Conservation (phyloP, 2,113 vertebrate species). For the Antennarius striatus region DNA sequence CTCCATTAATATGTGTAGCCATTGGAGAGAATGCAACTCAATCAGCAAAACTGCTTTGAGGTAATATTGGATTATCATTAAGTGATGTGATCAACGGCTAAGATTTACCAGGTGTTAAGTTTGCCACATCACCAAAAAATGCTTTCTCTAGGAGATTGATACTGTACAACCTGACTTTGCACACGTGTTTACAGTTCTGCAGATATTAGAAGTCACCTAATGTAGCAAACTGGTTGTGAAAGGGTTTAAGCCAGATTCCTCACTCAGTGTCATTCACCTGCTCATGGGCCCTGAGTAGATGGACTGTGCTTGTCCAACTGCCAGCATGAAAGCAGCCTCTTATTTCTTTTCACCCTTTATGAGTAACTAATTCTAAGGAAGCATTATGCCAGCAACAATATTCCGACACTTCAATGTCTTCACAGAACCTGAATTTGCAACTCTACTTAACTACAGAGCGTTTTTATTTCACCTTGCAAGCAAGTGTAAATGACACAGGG, state of each 20-base stretch:
- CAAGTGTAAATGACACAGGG: conserved; percentile 21
- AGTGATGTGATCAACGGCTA: neutral
- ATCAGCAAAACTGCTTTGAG: conserved; percentile 2
- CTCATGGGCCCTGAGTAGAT: conserved; percentile 2
- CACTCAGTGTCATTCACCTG: neutral
- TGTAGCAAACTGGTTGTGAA: neutral
- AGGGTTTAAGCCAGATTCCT: conserved; percentile 12
- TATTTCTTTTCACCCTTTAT: conserved; percentile 30
- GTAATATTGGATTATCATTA: conserved; percentile 9
- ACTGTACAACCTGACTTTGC: neutral
- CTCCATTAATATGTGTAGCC: conserved; percentile 2
- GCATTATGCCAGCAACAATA: conserved; percentile 9
- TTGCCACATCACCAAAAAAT: neutral
- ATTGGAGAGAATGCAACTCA: conserved; percentile 25
- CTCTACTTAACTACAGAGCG: conserved; percentile 25
- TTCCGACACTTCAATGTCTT: neutral
- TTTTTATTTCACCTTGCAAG: conserved; percentile 36
- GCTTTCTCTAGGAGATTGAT: neutral
- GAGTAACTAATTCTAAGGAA: conserved; percentile 29
- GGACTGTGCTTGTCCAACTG: conserved; percentile 10
- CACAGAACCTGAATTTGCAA: conserved; percentile 2
- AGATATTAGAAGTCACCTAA: conserved; percentile 3
- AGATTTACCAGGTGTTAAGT: conserved; percentile 10
- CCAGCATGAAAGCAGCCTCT: conserved; percentile 16
- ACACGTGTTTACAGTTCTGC: neutral